Evolutionary conservation across 1,140 invertebrate species (phyloP).

Genomic region (Drosophila murphyi): DNA sequence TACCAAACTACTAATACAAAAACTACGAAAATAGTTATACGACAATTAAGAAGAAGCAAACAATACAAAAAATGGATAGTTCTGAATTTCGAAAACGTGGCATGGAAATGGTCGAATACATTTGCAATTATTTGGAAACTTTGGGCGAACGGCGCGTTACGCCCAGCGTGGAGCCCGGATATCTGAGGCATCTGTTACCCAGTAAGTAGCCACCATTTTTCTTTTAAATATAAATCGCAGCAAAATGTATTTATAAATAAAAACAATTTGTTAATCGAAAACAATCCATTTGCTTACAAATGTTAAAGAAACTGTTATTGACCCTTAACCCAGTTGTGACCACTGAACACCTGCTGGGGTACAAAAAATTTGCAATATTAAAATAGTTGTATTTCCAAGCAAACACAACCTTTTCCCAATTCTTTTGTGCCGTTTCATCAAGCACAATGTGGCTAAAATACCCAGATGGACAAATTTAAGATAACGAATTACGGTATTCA

Average conservation of each 20-base stretch:
- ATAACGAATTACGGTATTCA: too few species aligned
- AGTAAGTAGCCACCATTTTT: constrained; percentile 52
- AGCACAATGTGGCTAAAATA: too few species aligned
- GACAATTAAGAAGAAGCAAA: constrained; percentile 23
- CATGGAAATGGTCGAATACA: constrained; percentile 99
- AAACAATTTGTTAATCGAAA: too few species aligned
- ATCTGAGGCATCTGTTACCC: constrained; percentile 93
- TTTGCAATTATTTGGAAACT: constrained; percentile 97
- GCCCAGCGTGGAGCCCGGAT: constrained; percentile 96
- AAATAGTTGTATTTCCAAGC: too few species aligned
- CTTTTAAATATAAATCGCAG: background rate
- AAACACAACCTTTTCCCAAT: too few species aligned
- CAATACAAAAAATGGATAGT: constrained; percentile 89
- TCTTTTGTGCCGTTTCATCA: too few species aligned
- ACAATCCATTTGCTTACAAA: too few species aligned
- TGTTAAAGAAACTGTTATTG: too few species aligned
- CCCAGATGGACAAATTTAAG: too few species aligned
- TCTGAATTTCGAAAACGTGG: constrained; percentile 95
- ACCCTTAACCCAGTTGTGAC: too few species aligned
- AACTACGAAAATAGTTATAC: constrained; percentile 25
- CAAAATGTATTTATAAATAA: background rate
- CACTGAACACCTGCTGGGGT: too few species aligned
- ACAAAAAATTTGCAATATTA: too few species aligned
- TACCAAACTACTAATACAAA: constrained; percentile 1
- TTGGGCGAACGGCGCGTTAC: constrained; percentile 93